These are phyloP conservation scores for Montipora sp. DNA, from an alignment of 64 coral and sea anemone species.

Conservation along the genomic window DNA sequence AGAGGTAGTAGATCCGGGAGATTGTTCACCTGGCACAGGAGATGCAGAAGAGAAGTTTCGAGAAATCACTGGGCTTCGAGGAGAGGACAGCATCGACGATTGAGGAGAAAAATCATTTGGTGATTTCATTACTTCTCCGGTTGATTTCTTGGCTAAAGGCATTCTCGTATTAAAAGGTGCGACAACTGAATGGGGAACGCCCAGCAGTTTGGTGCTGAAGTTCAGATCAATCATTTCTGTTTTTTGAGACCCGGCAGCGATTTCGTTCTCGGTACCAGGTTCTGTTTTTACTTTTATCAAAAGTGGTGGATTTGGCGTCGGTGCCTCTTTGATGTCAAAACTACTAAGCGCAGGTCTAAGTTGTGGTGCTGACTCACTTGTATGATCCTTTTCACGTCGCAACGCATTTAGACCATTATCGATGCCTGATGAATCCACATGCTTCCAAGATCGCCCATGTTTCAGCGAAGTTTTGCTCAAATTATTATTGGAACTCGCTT, in stretches of 20 bases:
- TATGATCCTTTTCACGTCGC: background rate
- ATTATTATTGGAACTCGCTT: background rate
- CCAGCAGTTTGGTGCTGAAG: constrained; percentile 58
- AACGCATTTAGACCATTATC: background rate
- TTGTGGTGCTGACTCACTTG: too few species aligned
- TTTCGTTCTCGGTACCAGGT: background rate
- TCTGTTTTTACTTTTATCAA: background rate
- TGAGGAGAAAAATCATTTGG: background rate
- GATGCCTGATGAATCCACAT: background rate
- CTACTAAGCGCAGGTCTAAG: background rate
- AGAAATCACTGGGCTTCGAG: background rate
- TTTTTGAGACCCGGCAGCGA: background rate
- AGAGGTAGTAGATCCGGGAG: background rate
- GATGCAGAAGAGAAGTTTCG: background rate
- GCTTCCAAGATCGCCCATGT: background rate
- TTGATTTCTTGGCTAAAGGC: constrained; percentile 13
- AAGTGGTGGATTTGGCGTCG: background rate
- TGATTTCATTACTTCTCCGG: constrained; percentile 12
- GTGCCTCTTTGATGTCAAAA: background rate
- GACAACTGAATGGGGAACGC: constrained; percentile 52
- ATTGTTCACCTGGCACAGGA: background rate
- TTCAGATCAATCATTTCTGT: constrained; percentile 70
- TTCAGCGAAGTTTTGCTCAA: background rate
- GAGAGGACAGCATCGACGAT: background rate
- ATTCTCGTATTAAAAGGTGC: constrained; percentile 1